Conservation (phyloP, 35 echinoderm and acorn worm genomes). For the Stichopus chloronotus region DNA sequence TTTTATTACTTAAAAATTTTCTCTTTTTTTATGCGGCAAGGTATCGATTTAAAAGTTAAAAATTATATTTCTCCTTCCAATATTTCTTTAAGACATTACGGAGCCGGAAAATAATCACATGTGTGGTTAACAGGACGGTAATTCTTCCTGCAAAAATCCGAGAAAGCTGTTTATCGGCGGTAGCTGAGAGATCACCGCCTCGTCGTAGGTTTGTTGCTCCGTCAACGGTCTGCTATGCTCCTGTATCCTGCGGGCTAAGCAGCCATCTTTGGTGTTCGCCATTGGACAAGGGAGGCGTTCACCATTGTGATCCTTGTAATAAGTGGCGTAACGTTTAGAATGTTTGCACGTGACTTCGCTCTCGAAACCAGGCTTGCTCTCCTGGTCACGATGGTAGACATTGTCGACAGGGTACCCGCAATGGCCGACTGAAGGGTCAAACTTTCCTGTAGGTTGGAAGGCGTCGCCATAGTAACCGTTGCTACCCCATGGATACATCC, state of each 20-base stretch:
- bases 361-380: slow-evolving; percentile 52
- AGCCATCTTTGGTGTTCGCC: slow-evolving; percentile 83
- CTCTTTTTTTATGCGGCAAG: too few relatives aligned
- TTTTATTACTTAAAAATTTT: too few relatives aligned
- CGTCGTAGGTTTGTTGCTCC: slow-evolving; percentile 46
- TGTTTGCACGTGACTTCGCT: slow-evolving; percentile 37
- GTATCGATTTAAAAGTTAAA: too few relatives aligned
- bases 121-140: slow-evolving; percentile 29
- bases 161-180: slow-evolving; percentile 89
- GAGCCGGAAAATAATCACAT: too few relatives aligned
- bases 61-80: too few relatives aligned
- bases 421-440: slow-evolving; percentile 13
- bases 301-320: slow-evolving; percentile 39
- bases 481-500: slow-evolving; percentile 43
- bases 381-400: slow-evolving; percentile 26
- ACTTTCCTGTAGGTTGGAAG: slow-evolving; percentile 1
- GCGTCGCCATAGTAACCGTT: slow-evolving; percentile 51
- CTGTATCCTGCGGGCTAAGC: slow-evolving; percentile 63
- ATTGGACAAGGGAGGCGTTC: slow-evolving; percentile 77
- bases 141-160: slow-evolving; percentile 88
- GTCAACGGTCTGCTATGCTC: background rate
- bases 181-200: slow-evolving; percentile 49
- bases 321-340: slow-evolving; percentile 24
- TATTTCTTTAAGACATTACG: too few relatives aligned
- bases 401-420: slow-evolving; percentile 33